These are phyloP conservation scores for Catajapyx aquilonaris DNA, from an alignment of 1,140 invertebrate genomes.

Conservation along the genomic window DNA sequence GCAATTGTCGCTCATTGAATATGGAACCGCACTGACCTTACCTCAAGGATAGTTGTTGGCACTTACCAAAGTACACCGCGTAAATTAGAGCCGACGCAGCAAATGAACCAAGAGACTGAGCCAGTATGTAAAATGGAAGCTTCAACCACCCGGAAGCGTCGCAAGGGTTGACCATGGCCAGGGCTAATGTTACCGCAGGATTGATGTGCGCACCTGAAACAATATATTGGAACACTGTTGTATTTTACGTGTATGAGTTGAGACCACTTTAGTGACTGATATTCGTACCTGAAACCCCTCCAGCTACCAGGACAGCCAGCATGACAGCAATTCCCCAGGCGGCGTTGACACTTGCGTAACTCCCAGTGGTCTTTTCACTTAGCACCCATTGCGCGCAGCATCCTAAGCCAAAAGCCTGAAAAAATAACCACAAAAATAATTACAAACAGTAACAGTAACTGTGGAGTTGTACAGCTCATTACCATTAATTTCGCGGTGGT, in stretches of 20 bases:
- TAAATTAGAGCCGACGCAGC: slow-evolving; percentile 24
- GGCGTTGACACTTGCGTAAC: slow-evolving; percentile 16
- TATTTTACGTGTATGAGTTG: no score
- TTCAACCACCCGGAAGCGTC: slow-evolving; percentile 22
- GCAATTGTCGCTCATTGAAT: no score
- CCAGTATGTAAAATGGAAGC: slow-evolving; percentile 26
- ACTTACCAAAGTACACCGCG: slow-evolving; percentile 26
- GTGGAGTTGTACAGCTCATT: no score
- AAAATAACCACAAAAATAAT: no score
- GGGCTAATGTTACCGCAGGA: slow-evolving; percentile 28
- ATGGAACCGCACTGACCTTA: no score
- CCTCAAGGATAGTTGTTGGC: no score
- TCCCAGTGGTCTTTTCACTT: slow-evolving; percentile 13
- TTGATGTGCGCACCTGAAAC: slow-evolving; percentile 31
- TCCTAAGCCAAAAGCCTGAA: slow-evolving; percentile 19
- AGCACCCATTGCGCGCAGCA: slow-evolving; percentile 18
- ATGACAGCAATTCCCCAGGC: slow-evolving; percentile 21
- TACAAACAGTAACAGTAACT: no score
- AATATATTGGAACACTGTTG: no score
- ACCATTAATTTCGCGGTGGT: no score
- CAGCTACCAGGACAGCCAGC: slow-evolving; percentile 19
- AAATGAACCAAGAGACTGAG: slow-evolving; percentile 32
- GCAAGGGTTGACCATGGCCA: slow-evolving; percentile 21
- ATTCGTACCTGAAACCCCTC: slow-evolving; percentile 19
- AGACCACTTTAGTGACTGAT: not conserved